Evolutionary conservation across 2,888 invertebrate genomes (phyloP), one percentile per base, ranked within the genome.

Genomic region (Patella caerulea): DNA sequence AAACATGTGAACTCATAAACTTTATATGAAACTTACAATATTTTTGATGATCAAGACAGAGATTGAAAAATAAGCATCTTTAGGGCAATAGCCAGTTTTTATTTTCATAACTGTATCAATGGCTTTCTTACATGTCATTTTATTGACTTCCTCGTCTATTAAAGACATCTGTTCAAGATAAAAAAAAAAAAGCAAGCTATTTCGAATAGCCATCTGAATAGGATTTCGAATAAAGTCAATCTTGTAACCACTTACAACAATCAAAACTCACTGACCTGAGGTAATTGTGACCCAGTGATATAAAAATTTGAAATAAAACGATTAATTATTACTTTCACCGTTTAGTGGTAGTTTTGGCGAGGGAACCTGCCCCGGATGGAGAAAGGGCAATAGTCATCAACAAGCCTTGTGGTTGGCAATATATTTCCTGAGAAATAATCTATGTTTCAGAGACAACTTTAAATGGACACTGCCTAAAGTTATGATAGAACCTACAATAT

Each of bases 1-100:
- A 24, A 24, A 24, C 24, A 24, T 24, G 24, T 24, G 24, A 24
- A 24, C 24, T 24, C 24, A 24, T 24, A 24, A 24, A 24, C 24
- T 24, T 24, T 24, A 24, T 24, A 24, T 24, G 24, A 24, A 24
- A 24, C 24, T 24, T 24, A 24, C n/a, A 24, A 24, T 24, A 24
- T 24, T 24, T 24, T 24, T 1, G 1, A 24, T 24, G 24, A 24
- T 24, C 24, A 24, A 24, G 24, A 24, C 24, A 24, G 12, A 2
- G n/a, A 56, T 56, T 56, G 4, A 56, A 56, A 56, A 56, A 56
- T 56, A 56, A n/a, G 56, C 56, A 56, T 56, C 56, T 56, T 56
- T 56, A 15, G n/a, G 12, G 15, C n/a, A 15, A 56, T 17, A n/a
- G n/a, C n/a, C n/a, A n/a, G n/a, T n/a, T n/a, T n/a, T n/a, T n/a